Evolutionary conservation across 2,797 vertebrate species (phyloP).

Genomic region (Coregonus ussuriensis): DNA sequence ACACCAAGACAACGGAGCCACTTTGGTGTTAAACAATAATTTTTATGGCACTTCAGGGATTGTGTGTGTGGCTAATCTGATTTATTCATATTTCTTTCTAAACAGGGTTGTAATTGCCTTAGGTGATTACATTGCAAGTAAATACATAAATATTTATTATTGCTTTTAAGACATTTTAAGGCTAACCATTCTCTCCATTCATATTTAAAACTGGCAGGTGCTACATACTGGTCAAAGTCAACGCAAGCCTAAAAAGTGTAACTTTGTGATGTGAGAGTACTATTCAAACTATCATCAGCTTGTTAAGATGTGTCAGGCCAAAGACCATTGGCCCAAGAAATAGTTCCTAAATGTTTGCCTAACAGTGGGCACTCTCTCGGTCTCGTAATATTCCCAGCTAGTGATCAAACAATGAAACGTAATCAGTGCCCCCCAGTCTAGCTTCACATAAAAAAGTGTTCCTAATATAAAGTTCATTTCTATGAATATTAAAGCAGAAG

Average conservation of each 20-base stretch:
- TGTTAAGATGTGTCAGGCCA: slow-evolving; percentile 29
- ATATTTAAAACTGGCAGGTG: slow-evolving; percentile 35
- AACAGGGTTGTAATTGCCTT: slow-evolving; percentile 61
- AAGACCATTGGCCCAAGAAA: slow-evolving; percentile 39
- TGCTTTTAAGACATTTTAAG: slow-evolving; percentile 37
- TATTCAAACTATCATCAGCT: slow-evolving; percentile 42
- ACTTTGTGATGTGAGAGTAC: slow-evolving; percentile 14
- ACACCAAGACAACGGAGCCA: slow-evolving; percentile 58
- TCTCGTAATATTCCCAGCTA: slow-evolving; percentile 65
- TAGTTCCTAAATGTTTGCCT: slow-evolving; percentile 64
- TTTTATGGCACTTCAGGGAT: slow-evolving; percentile 58
- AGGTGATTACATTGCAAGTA: slow-evolving; percentile 62
- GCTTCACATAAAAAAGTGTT: slow-evolving; percentile 77
- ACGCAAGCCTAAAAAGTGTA: not conserved
- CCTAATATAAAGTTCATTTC: slow-evolving; percentile 83
- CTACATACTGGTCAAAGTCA: not conserved
- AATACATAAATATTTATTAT: slow-evolving; percentile 71
- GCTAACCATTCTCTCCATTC: slow-evolving; percentile 17
- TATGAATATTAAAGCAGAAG: slow-evolving; percentile 82
- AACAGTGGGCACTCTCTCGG: slow-evolving; percentile 49
- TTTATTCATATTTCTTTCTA: slow-evolving; percentile 64
- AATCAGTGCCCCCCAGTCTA: slow-evolving; percentile 74
- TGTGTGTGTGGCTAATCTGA: slow-evolving; percentile 37
- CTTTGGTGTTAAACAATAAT: slow-evolving; percentile 47
- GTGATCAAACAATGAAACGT: slow-evolving; percentile 82